Base-by-base conservation (phyloP, 92 coral and sea anemone species). In the Epizoanthus illoricatus region DNA sequence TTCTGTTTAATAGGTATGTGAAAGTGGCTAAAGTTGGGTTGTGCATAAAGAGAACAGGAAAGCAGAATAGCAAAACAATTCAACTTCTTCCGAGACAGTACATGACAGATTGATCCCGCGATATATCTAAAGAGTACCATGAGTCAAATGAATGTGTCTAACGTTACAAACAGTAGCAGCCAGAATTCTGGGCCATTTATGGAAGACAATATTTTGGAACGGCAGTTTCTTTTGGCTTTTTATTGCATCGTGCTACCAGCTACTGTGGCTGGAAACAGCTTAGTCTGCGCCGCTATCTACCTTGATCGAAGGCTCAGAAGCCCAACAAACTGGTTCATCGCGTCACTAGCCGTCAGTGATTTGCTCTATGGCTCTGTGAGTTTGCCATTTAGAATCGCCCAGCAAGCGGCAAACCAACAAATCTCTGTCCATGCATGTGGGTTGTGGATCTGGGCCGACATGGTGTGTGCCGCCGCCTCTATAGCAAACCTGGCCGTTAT, bases 311-410 rank as follows among this genome's bases (percentile, higher is more conserved):
- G 99, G 19, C 84, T 97, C 62, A 86, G 99, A 71, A 93, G 93
- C 73, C 92, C 93, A 13, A 97, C 99, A 2, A 97, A 97, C 80
- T 97, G 97, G 93, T 92, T 97, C 74, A 92, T 97, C 15, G 99
- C 97, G 66, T 94, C 93, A 57, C 79, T 97, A 49, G 99, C 99
- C 18, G 94, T 97, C 21, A 89, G 97, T 39, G 99, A 97, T 85
- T 81, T 97, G 60, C 88, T 94, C 19, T 93, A 91, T 83, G 97
- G 91, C 65, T 78, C 88, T 18, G 85, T 86, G 6, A 87, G 86
- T 1, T 71, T 93, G 63, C 92, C 97, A 5, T 91, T 93, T 71
- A 91, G 97, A 18, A 86, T 93, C 21, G 89, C 85, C 0, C 84
- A 85, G 18, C 86, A 79, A 1, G 91, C 91, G 36, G 89, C 93